Percentiles rank a stretch among this genome's conserved stretches.
These are phyloP conservation scores for Catostomus latipinnis DNA, from an alignment of 2,797 vertebrate genomes.

Conservation along the genomic window DNA sequence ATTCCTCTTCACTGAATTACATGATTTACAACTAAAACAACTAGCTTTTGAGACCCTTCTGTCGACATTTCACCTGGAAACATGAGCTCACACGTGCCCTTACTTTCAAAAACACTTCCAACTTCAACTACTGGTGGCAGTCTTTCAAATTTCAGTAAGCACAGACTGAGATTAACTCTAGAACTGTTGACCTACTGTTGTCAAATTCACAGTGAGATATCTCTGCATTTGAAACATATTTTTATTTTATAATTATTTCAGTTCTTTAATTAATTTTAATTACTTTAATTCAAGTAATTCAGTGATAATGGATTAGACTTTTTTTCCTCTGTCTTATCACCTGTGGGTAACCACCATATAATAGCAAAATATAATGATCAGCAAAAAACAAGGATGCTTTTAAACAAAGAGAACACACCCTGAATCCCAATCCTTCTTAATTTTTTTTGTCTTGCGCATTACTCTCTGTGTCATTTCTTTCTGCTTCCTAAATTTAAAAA, in stretches of 20 bases:
- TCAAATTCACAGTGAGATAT: no score
- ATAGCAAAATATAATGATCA: conserved; percentile 67
- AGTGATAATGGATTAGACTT: conserved; percentile 68
- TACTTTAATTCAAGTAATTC: conserved; percentile 72
- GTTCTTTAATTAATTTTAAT: conserved; percentile 63
- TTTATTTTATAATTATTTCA: conserved; percentile 61
- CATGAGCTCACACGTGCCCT: no score
- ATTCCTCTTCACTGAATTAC: no score
- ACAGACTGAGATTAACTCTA: no score
- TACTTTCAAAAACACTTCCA: no score
- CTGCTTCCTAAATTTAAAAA: conserved; percentile 38
- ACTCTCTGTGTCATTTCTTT: conserved; percentile 17
- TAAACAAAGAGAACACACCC: conserved; percentile 57
- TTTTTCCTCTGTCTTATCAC: conserved; percentile 61
- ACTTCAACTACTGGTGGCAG: no score
- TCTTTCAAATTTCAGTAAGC: no score
- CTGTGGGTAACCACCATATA: conserved; percentile 61
- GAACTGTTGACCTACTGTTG: no score
- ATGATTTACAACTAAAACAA: no score
- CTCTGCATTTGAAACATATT: no score
- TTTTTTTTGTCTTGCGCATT: background rate
- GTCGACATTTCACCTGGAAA: no score
- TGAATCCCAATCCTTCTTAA: conserved; percentile 26
- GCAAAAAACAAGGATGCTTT: conserved; percentile 49
- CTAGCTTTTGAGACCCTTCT: no score